phyloP scores from a whole-genome alignment of 1,140 invertebrate species.

The Diuraphis noxia region DNA sequence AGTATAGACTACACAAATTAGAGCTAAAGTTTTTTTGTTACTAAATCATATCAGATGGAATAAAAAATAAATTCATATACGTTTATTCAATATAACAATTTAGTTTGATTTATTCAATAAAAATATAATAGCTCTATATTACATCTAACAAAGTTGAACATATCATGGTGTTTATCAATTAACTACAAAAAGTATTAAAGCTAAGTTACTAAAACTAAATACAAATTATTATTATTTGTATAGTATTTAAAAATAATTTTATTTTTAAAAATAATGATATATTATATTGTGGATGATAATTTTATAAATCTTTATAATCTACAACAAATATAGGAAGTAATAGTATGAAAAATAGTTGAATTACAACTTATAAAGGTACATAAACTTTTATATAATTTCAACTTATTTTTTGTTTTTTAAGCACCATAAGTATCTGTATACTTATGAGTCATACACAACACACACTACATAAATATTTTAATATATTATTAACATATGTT shows the following conservation, averaged over 20 bases:
- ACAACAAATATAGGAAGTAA: neutral
- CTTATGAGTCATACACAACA: neutral
- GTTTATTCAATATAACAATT: neutral
- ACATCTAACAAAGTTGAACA: constrained; percentile 28
- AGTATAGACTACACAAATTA: too few species aligned
- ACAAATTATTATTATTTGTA: neutral
- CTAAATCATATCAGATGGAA: neutral
- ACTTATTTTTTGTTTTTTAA: neutral
- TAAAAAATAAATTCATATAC: neutral
- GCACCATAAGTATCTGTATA: neutral
- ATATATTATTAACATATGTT: neutral
- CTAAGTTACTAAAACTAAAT: neutral
- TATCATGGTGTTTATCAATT: neutral
- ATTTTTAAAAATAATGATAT: constrained; percentile 36
- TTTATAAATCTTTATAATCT: neutral
- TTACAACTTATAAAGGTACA: neutral
- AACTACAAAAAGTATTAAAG: neutral
- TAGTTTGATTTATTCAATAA: neutral
- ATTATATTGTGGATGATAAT: neutral
- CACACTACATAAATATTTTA: neutral
- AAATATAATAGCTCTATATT: constrained; percentile 9
- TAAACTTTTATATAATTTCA: neutral
- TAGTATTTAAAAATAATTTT: neutral
- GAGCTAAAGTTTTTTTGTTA: too few species aligned
- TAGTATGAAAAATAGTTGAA: neutral